Base-by-base conservation (phyloP, 2,113 vertebrate species). In the Passer montanus region DNA sequence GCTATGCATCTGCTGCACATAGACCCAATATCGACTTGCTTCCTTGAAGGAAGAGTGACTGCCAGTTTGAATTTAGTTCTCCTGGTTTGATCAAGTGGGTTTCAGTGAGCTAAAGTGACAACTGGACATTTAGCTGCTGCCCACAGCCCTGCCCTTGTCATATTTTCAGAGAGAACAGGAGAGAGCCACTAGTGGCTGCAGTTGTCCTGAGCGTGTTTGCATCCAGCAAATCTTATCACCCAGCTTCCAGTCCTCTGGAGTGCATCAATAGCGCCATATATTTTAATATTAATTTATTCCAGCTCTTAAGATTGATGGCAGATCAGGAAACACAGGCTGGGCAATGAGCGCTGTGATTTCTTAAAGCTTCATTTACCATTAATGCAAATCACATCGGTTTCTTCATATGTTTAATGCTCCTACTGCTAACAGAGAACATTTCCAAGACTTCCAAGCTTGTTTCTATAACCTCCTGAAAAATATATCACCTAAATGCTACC, bases 81-180 rank as follows among this genome's bases (percentile, higher is more conserved):
- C 13, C 53, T 85, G 58, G 87, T 53, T 77, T 94, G 80, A 95
- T 91, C 83, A 90, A 96, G 84, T 67, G 89, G 77, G 74, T 92
- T 85, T 94, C 81, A 96, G 76, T 33, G 88, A 77, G 70, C 86
- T 74, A 73, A 96, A 96, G 95, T 89, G 95, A 89, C 95, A 97
- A 84, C 56, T 80, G 46, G 86, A 75, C 90, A 78, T 84, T 84
- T 6, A 86, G 52, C 56, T 70, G 33, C 73, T 33, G 52, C 73
- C 79, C 64, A 78, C 18, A 72, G 72, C 56, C 44, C 60, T 81
- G 67, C 41, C 1, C 0, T 19, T 72, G 80, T 58, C 35, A 30
- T 78, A 59, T 83, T 96, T 94, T 84, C 87, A 82, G 87, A 75
- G 59, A 52, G 46, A 84, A 43, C 26, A 83, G 74, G 78, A 89